A percentile compares a stretch with the other conserved stretches of the same genome.
phyloP scores from a whole-genome alignment of 2,888 invertebrate species.

The Caenorhabditis sp. region DNA sequence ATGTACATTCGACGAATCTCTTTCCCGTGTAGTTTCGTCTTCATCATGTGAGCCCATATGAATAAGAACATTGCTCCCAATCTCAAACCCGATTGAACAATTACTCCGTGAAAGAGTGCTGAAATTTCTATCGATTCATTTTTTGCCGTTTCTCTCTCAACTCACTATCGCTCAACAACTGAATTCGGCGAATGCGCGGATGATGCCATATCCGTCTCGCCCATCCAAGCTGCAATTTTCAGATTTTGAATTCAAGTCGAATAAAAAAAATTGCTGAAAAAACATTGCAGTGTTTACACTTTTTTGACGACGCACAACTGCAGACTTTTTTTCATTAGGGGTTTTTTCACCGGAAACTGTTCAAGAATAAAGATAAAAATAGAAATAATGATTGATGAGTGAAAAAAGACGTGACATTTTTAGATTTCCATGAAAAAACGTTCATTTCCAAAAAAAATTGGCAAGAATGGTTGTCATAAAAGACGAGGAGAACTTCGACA shows the following conservation, averaged over 20 bases:
- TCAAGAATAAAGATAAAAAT: too few species aligned
- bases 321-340: too few species aligned
- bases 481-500: too few species aligned
- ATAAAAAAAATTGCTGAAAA: not conserved
- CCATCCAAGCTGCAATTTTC: not conserved
- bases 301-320: not conserved
- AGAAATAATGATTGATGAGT: too few species aligned
- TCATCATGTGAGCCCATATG: conserved; percentile 31
- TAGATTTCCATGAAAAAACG: too few species aligned
- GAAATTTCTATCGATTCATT: conserved; percentile 17
- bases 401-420: too few species aligned
- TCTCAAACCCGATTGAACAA: conserved; percentile 50
- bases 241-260: not conserved
- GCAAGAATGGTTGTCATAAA: too few species aligned
- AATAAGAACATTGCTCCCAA: conserved; percentile 60
- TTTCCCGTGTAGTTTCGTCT: conserved; percentile 45
- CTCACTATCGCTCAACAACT: conserved; percentile 41
- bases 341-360: too few species aligned
- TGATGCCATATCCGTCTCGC: not conserved
- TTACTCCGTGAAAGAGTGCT: conserved; percentile 53
- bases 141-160: not conserved
- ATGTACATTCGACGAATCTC: conserved; percentile 61
- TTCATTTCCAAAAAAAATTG: too few species aligned
- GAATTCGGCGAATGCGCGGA: conserved; percentile 35
- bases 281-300: not conserved